phyloP scores from a whole-genome alignment of 2,797 vertebrate species.

The Melanotaenia maccullochi region DNA sequence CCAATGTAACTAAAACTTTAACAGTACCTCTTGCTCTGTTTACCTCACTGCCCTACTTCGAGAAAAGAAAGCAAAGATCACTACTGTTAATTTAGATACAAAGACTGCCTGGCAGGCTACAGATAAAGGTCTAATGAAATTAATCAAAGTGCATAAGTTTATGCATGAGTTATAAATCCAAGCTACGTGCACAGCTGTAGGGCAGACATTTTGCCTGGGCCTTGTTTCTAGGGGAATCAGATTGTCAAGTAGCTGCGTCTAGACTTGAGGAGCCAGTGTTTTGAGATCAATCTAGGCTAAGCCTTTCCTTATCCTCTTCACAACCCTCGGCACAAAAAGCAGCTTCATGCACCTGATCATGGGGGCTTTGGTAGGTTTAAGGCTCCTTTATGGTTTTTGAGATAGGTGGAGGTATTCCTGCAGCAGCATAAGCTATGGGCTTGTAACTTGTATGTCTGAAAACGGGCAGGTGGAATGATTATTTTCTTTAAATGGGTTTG shows the following conservation, averaged over 20 bases:
- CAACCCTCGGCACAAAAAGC: slow-evolving; percentile 47
- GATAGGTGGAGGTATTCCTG: slow-evolving; percentile 37
- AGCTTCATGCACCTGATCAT: slow-evolving; percentile 51
- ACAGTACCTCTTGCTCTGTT: neutral
- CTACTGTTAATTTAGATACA: slow-evolving; percentile 1
- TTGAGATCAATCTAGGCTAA: slow-evolving; percentile 56
- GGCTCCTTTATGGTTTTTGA: slow-evolving; percentile 21
- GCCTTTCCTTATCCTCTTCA: slow-evolving; percentile 48
- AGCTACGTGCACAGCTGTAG: neutral
- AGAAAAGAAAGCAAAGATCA: slow-evolving; percentile 6
- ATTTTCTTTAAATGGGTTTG: slow-evolving; percentile 23
- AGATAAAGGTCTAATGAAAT: slow-evolving; percentile 33
- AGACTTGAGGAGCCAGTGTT: slow-evolving; percentile 23
- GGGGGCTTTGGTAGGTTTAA: slow-evolving; percentile 49
- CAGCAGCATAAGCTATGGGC: slow-evolving; percentile 23
- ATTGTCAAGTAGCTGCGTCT: slow-evolving; percentile 14
- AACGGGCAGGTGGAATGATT: slow-evolving; percentile 20
- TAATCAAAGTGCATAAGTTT: slow-evolving; percentile 5
- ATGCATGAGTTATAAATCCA: slow-evolving; percentile 10
- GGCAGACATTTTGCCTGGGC: neutral
- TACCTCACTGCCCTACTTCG: neutral
- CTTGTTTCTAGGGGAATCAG: slow-evolving; percentile 1
- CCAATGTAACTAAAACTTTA: neutral
- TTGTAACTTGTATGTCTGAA: slow-evolving; percentile 37
- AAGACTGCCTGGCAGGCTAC: slow-evolving; percentile 11